Evolutionary conservation across 23 tunicate species (phyloP).

Genomic region (Botrylloides violaceus): DNA sequence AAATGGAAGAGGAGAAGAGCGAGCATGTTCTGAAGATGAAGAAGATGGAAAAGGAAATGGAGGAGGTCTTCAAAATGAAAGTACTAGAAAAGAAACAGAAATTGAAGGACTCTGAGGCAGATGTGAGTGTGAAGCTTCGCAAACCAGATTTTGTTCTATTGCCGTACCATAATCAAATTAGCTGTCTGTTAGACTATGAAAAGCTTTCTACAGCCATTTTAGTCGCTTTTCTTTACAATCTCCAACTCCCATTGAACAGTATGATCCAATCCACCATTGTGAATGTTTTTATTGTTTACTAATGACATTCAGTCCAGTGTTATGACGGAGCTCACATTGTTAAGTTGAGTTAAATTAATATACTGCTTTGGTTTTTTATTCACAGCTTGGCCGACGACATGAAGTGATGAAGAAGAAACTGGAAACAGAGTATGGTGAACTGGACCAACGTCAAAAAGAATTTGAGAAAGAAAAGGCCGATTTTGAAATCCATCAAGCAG

Average conservation of each 20-base stretch:
- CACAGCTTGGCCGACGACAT: constrained; percentile 83
- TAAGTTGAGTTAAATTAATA: too few species aligned
- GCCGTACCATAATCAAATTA: too few species aligned
- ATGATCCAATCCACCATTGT: too few species aligned
- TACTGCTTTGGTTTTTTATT: background rate
- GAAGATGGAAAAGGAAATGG: constrained; percentile 99
- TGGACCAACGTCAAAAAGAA: constrained; percentile 70
- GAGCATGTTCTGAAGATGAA: constrained; percentile 98
- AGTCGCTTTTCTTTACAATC: too few species aligned
- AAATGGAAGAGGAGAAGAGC: constrained; percentile 90
- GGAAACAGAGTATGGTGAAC: constrained; percentile 61
- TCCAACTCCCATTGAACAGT: too few species aligned
- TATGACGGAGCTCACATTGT: too few species aligned
- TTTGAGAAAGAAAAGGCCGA: constrained; percentile 89
- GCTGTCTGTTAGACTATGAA: too few species aligned
- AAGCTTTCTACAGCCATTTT: too few species aligned
- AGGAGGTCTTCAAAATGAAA: constrained; percentile 93
- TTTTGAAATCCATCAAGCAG: constrained; percentile 41
- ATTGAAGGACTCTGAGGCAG: constrained; percentile 89
- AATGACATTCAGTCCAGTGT: too few species aligned
- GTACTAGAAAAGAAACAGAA: constrained; percentile 95
- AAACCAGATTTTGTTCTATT: too few species aligned
- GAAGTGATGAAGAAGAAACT: constrained; percentile 94
- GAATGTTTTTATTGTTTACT: too few species aligned
- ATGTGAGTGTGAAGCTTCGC: constrained; percentile 40